Percentiles rank a stretch among this genome's conserved stretches.
phyloP scores from a whole-genome alignment of 23 tunicate species.

The Trididemnum clinides region DNA sequence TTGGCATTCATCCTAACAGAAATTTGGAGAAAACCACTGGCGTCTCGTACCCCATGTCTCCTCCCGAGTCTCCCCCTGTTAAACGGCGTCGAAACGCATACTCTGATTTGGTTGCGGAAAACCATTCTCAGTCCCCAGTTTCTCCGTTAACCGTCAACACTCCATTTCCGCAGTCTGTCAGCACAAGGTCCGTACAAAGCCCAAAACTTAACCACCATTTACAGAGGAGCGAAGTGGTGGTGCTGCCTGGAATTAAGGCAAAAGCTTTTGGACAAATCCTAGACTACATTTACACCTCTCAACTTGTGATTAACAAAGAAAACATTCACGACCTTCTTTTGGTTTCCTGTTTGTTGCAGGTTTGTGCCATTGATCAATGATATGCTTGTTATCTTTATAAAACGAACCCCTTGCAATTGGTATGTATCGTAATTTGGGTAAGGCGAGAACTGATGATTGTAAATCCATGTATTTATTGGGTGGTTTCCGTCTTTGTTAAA shows the following conservation, averaged over 20 bases:
- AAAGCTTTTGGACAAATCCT: conserved; percentile 29
- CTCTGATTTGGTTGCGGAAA: conserved; percentile 12
- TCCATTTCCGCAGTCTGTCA: neutral
- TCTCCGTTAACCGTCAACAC: neutral
- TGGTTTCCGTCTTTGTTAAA: no score
- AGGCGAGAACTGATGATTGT: no score
- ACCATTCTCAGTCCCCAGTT: neutral
- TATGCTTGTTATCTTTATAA: no score
- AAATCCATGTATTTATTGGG: no score
- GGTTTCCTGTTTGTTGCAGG: conserved; percentile 40
- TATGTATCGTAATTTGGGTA: no score
- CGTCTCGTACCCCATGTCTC: neutral
- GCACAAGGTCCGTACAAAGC: neutral
- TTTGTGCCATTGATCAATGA: neutral
- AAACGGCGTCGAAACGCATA: conserved; percentile 4
- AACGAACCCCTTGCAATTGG: no score
- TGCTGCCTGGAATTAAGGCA: conserved; percentile 38
- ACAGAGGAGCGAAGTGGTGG: neutral
- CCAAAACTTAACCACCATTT: no score
- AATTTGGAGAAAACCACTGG: neutral
- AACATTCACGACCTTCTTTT: conserved; percentile 17
- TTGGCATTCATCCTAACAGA: neutral
- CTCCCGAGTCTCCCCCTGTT: neutral
- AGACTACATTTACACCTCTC: conserved; percentile 40
- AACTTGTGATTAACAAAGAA: conserved; percentile 13